phyloP scores from a whole-genome alignment of 2,113 vertebrate genomes.

The Saccopteryx bilineata region DNA sequence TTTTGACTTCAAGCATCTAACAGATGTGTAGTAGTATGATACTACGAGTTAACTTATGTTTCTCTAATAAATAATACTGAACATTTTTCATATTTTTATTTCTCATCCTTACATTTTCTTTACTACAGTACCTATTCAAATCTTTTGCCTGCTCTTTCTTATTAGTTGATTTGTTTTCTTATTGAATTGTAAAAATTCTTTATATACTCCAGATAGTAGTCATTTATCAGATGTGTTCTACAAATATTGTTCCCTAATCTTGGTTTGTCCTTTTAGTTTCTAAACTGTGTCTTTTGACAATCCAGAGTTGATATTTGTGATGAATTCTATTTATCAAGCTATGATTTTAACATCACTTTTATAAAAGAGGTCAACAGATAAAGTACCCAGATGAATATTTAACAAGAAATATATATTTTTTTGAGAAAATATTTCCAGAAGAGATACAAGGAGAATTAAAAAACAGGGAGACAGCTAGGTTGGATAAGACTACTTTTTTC shows the following conservation, averaged over 20 bases:
- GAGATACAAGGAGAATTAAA: not conserved
- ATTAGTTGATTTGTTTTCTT: not conserved
- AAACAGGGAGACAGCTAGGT: not conserved
- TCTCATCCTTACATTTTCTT: not conserved
- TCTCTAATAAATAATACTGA: not conserved
- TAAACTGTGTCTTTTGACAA: not conserved
- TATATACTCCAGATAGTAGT: not conserved
- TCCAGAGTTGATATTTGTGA: not conserved
- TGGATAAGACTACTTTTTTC: not conserved
- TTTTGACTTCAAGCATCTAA: not conserved
- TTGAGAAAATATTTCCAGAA: conserved; percentile 17
- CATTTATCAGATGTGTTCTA: not conserved
- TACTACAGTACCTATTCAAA: not conserved
- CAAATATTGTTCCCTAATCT: not conserved
- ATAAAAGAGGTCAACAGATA: not conserved
- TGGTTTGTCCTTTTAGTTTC: not conserved
- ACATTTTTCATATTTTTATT: not conserved
- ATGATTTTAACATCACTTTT: not conserved
- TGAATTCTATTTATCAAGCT: conserved; percentile 11
- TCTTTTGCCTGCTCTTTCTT: not conserved
- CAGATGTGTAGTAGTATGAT: not conserved
- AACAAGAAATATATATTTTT: not conserved
- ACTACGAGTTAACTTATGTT: not conserved
- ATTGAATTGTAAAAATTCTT: not conserved
- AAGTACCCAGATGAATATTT: not conserved